A percentile compares a stretch with the other conserved stretches of the same genome.
Conservation (phyloP, 2,888 invertebrate genomes). For the Xylocampa areola region DNA sequence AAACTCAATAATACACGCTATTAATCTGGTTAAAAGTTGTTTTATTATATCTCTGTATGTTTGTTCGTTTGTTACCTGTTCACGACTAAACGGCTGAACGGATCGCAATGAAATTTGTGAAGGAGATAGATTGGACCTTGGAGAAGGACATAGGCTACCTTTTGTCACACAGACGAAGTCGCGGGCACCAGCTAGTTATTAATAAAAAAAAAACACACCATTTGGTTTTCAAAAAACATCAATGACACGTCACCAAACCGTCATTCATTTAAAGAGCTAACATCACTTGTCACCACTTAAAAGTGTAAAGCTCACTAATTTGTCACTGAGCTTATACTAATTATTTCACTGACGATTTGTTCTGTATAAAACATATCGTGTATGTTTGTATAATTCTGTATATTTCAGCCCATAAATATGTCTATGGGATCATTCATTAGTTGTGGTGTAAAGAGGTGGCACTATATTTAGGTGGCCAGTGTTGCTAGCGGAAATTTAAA, state of each 20-base stretch:
- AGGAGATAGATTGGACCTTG: too few species aligned
- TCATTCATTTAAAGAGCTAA: conserved; percentile 8
- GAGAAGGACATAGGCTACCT: too few species aligned
- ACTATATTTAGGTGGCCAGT: conserved; percentile 36
- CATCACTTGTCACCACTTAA: conserved; percentile 28
- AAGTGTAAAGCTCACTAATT: conserved; percentile 39
- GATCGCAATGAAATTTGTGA: too few species aligned
- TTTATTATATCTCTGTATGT: too few species aligned
- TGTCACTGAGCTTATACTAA: conserved; percentile 47
- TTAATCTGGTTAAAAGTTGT: too few species aligned
- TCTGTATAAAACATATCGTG: conserved; percentile 37
- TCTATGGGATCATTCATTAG: conserved; percentile 32
- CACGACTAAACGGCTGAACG: too few species aligned
- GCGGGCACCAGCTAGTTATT: too few species aligned
- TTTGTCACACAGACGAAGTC: too few species aligned
- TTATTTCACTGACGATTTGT: conserved; percentile 47
- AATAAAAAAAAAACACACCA: too few species aligned
- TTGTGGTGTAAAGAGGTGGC: conserved; percentile 40
- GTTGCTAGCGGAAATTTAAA: conserved; percentile 20
- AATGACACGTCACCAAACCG: conserved; percentile 7
- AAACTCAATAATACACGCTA: too few species aligned
- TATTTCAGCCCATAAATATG: conserved; percentile 35
- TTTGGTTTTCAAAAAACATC: too few species aligned
- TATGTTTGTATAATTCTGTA: conserved; percentile 14
- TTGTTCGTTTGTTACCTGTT: too few species aligned